A percentile compares a stretch with the other conserved stretches of the same genome.
These are phyloP conservation scores for Podargus strigoides DNA, from an alignment of 2,797 vertebrate genomes.

Conservation along the genomic window DNA sequence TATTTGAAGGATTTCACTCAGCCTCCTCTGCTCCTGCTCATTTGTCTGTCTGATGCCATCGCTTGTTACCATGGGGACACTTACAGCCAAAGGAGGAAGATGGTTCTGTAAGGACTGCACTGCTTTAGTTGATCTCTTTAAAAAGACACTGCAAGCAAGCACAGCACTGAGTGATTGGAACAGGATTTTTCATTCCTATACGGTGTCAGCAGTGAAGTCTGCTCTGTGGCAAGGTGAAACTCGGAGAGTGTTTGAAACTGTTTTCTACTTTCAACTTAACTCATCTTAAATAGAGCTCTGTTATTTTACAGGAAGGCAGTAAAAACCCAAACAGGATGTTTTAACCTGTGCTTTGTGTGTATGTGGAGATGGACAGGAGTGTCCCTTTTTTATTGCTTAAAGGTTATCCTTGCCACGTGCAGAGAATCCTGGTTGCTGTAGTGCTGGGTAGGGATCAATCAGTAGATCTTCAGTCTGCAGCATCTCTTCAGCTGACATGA, in stretches of 20 bases:
- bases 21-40: not conserved
- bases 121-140: not conserved
- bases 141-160: not conserved
- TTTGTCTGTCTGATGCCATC: not conserved
- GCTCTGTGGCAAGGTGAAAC: not conserved
- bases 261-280: not conserved
- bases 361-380: not conserved
- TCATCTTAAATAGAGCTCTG: not conserved
- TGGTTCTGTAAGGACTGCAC: not conserved
- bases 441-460: not conserved
- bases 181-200: not conserved
- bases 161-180: not conserved
- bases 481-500: not conserved
- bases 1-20: not conserved
- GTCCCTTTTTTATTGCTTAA: not conserved
- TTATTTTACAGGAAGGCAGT: not conserved
- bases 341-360: not conserved
- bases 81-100: slow-evolving; percentile 11
- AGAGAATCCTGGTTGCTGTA: not conserved
- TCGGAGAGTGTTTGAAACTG: not conserved
- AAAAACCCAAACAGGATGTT: not conserved
- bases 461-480: not conserved
- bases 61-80: slow-evolving; percentile 54
- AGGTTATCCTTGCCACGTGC: not conserved
- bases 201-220: not conserved